phyloP scores from a whole-genome alignment of 2,888 invertebrate species.

The Stictocephala bisonia region DNA sequence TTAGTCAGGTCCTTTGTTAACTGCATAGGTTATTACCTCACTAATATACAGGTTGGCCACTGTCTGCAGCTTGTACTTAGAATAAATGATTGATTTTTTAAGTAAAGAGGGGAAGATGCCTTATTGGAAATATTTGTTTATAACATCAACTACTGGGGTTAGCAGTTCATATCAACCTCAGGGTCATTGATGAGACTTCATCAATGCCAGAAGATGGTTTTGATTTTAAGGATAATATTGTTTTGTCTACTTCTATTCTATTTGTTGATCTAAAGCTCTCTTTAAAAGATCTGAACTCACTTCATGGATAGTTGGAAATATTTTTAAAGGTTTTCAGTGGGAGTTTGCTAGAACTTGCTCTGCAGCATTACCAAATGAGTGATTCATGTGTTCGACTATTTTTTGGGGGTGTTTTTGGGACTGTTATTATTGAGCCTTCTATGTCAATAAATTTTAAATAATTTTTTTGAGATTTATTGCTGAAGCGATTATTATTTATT shows the following conservation, averaged over 20 bases:
- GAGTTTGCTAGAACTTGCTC: slow-evolving; percentile 15
- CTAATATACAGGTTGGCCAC: too few species aligned
- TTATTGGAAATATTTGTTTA: too few species aligned
- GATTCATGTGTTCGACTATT: slow-evolving; percentile 25
- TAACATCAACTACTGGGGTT: slow-evolving; percentile 20
- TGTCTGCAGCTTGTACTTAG: too few species aligned
- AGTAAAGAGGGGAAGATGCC: too few species aligned
- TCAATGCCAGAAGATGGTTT: slow-evolving; percentile 24
- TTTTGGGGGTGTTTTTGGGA: too few species aligned
- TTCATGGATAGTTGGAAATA: background rate
- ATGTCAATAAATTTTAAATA: background rate
- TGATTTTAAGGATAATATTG: slow-evolving; percentile 16
- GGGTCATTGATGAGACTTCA: slow-evolving; percentile 7
- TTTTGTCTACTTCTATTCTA: slow-evolving; percentile 2
- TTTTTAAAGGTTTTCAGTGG: background rate
- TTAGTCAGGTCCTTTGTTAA: slow-evolving; percentile 10
- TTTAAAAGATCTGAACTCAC: background rate
- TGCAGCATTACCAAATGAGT: slow-evolving; percentile 27
- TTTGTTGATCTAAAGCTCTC: slow-evolving; percentile 21
- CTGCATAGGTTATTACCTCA: too few species aligned
- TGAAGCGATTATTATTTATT: slow-evolving; percentile 3
- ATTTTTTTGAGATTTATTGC: slow-evolving; percentile 18
- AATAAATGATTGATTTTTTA: too few species aligned
- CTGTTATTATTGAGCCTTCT: slow-evolving; percentile 16
- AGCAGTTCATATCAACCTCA: slow-evolving; percentile 7